Conservation (phyloP, 2,113 vertebrate species). For the Scomber colias region DNA sequence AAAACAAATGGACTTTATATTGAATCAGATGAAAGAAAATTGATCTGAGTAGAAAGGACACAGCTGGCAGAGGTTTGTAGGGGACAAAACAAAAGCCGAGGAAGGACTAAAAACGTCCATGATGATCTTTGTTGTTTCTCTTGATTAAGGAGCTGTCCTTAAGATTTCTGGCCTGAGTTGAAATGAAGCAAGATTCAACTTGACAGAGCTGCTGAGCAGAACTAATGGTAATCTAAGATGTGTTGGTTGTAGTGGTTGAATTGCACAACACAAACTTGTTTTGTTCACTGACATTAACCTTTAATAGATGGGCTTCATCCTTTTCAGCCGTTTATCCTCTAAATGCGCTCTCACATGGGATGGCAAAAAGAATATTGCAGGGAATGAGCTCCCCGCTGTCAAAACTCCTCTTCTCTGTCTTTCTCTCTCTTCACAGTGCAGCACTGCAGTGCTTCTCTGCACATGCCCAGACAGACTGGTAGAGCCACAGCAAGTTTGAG, state of each 20-base stretch:
- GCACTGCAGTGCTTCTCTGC: conserved; percentile 80
- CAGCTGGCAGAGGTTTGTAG: conserved; percentile 3
- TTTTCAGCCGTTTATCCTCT: conserved; percentile 33
- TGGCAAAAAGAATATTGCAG: conserved; percentile 42
- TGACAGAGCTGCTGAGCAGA: neutral
- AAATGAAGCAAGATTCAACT: neutral
- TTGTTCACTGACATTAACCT: conserved; percentile 42
- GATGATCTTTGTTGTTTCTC: conserved; percentile 31
- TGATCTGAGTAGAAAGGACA: conserved; percentile 2
- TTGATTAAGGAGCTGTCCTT: conserved; percentile 21
- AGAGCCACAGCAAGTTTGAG: conserved; percentile 73
- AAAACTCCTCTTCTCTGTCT: conserved; percentile 53
- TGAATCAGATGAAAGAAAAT: conserved; percentile 37
- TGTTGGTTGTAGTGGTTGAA: neutral
- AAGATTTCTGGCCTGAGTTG: neutral
- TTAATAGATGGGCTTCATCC: conserved; percentile 30
- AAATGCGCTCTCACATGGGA: conserved; percentile 40
- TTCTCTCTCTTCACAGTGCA: conserved; percentile 60
- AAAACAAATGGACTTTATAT: conserved; percentile 23
- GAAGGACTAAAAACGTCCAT: conserved; percentile 2
- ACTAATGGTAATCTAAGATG: neutral
- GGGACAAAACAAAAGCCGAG: conserved; percentile 17
- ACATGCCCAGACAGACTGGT: conserved; percentile 76
- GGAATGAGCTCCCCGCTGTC: conserved; percentile 50
- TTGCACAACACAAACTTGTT: neutral